Conservation (phyloP, 2,113 vertebrate genomes). For the Phalacrocorax brasilianus region DNA sequence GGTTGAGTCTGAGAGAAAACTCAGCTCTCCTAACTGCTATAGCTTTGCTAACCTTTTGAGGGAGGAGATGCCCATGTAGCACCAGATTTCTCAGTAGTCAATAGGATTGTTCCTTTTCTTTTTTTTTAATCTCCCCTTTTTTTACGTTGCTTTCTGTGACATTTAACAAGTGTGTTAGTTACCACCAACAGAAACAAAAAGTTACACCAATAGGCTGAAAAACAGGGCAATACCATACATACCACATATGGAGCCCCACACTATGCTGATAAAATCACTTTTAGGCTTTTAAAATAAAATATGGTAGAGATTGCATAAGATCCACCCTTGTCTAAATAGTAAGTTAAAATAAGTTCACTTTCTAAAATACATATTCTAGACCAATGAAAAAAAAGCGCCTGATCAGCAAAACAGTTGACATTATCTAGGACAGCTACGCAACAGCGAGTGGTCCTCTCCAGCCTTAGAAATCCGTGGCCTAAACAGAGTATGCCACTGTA, state of each 20-base stretch:
- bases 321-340: neutral
- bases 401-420: neutral
- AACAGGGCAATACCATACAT: neutral
- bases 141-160: neutral
- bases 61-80: neutral
- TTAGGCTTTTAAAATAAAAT: neutral
- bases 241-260: neutral
- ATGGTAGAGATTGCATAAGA: fast-evolving
- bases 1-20: neutral
- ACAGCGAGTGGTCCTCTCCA: neutral
- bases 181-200: neutral
- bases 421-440: neutral
- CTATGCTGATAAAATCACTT: neutral
- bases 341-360: neutral
- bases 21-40: neutral
- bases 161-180: neutral
- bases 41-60: neutral
- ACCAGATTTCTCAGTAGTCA: neutral
- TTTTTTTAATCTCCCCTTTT: neutral
- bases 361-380: neutral
- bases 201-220: neutral
- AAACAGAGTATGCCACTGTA: neutral
- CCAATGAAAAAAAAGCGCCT: neutral
- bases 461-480: neutral
- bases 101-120: neutral